These are phyloP conservation scores for Nannospalax galili DNA, from an alignment of 2,113 vertebrate species.

Conservation along the genomic window DNA sequence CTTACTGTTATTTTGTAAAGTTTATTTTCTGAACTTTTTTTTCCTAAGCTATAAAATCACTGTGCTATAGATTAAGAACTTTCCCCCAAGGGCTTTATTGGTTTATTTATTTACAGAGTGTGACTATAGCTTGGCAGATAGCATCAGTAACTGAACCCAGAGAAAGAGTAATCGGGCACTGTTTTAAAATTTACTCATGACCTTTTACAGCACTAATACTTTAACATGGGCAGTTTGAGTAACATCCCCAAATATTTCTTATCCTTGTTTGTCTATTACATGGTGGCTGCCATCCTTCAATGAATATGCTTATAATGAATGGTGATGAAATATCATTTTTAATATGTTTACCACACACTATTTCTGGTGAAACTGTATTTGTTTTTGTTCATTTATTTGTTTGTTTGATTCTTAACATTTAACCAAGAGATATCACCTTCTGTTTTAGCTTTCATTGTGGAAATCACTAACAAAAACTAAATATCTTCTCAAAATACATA, in stretches of 20 bases:
- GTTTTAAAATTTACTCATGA: conserved; percentile 76
- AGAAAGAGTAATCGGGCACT: conserved; percentile 73
- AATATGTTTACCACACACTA: conserved; percentile 45
- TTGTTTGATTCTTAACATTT: conserved; percentile 55
- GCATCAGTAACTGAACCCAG: conserved; percentile 73
- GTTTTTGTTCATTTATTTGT: background rate
- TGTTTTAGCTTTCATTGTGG: conserved; percentile 39
- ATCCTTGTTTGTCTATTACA: conserved; percentile 39
- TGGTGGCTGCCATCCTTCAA: conserved; percentile 33
- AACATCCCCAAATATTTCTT: conserved; percentile 41
- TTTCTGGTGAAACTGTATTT: background rate
- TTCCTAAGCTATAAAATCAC: conserved; percentile 51
- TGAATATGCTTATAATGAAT: conserved; percentile 45
- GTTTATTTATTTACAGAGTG: conserved; percentile 81
- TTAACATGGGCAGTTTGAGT: conserved; percentile 57
- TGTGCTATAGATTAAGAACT: conserved; percentile 68
- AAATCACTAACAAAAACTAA: conserved; percentile 61
- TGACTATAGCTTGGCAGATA: conserved; percentile 78
- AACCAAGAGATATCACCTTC: background rate
- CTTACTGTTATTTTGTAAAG: conserved; percentile 56
- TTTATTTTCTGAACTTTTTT: conserved; percentile 67
- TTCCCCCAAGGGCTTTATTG: conserved; percentile 66
- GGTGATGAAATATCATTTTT: background rate
- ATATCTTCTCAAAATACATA: conserved; percentile 59
- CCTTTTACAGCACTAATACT: conserved; percentile 56